Conservation (phyloP, 2,888 invertebrate genomes). For the Lysandra bellargus region DNA sequence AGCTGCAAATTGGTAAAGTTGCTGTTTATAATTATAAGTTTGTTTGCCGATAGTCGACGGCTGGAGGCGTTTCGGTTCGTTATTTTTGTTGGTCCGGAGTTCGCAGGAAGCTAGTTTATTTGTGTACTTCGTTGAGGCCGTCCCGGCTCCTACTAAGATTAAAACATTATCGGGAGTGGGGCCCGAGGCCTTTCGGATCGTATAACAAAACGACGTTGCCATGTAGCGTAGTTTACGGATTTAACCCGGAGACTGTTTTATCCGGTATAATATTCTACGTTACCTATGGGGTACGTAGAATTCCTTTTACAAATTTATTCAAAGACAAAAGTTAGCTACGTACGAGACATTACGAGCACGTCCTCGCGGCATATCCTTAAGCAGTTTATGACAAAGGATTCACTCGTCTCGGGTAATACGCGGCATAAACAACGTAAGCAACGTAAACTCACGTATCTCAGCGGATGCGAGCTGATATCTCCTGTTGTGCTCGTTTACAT, state of each 20-base stretch:
- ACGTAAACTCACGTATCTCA: background rate
- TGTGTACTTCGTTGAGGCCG: background rate
- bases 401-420: conserved; percentile 11
- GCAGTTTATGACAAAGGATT: conserved; percentile 14
- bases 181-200: background rate
- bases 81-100: background rate
- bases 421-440: conserved; percentile 2
- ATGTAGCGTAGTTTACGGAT: background rate
- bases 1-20: conserved; percentile 44
- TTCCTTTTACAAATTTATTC: background rate
- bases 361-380: background rate
- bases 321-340: background rate
- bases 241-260: background rate
- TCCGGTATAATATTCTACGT: background rate
- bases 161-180: background rate
- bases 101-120: conserved; percentile 11
- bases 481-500: background rate
- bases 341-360: background rate
- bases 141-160: background rate
- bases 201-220: background rate
- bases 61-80: conserved; percentile 22
- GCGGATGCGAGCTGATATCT: background rate
- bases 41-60: conserved; percentile 28
- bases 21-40: conserved; percentile 40
- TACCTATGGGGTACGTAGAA: background rate